phyloP scores from a whole-genome alignment of 2,888 invertebrate genomes.

The Rhopalosiphum nymphaeae region DNA sequence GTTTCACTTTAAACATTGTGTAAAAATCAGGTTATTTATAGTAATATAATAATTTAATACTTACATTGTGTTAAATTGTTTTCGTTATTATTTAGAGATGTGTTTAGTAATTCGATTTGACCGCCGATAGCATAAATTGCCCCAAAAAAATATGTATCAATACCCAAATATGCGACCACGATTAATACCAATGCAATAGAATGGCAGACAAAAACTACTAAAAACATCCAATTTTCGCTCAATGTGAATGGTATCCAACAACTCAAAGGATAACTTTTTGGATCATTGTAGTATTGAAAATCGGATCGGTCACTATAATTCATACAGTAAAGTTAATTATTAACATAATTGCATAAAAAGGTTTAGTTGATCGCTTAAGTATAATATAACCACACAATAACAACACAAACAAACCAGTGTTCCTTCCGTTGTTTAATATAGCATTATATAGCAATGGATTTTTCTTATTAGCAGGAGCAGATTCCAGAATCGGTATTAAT shows the following conservation, averaged over 20 bases:
- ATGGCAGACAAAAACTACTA: neutral
- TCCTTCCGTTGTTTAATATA: neutral
- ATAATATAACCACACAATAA: neutral
- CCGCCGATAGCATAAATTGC: slow-evolving; percentile 38
- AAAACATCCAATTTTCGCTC: slow-evolving; percentile 15
- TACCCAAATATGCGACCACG: neutral
- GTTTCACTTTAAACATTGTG: neutral
- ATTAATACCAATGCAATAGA: neutral
- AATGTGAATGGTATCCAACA: slow-evolving; percentile 42
- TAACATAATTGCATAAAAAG: neutral
- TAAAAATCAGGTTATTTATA: neutral
- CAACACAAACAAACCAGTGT: neutral
- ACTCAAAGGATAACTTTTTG: slow-evolving; percentile 4
- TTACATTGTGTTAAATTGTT: neutral
- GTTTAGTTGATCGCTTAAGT: neutral
- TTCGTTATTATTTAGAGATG: neutral
- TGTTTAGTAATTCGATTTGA: slow-evolving; percentile 50
- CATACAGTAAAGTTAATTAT: neutral
- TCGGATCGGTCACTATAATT: neutral
- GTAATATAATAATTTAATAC: neutral
- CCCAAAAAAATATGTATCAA: slow-evolving; percentile 41
- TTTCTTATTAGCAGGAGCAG: neutral
- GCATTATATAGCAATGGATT: neutral
- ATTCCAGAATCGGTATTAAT: too few species aligned
- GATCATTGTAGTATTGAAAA: slow-evolving; percentile 40